A percentile compares a stretch with the other conserved stretches of the same genome.
phyloP scores from a whole-genome alignment of 2,888 invertebrate species.

The Notocelia uddmanniana region DNA sequence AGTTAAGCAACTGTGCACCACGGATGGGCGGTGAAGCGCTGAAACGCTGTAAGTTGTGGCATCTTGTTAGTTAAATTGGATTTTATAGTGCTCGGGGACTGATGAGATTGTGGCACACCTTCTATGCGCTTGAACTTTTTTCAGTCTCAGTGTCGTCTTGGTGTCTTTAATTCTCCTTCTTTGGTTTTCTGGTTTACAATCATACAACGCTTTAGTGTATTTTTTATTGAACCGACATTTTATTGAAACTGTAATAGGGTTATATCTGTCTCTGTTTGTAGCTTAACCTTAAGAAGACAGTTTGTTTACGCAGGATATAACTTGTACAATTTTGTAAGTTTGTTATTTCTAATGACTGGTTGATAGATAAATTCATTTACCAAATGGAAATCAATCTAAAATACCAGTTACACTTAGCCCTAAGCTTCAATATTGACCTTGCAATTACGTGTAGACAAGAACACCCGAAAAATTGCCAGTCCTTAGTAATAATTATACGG shows the following conservation, averaged over 20 bases:
- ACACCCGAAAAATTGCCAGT: constrained; percentile 31
- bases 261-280: background rate
- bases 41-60: constrained; percentile 32
- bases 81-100: constrained; percentile 25
- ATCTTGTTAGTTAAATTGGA: constrained; percentile 27
- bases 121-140: background rate
- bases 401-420: background rate
- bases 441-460: constrained; percentile 29
- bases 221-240: too few relatives aligned
- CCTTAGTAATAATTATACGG: constrained; percentile 56
- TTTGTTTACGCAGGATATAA: too few relatives aligned
- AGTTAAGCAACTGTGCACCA: constrained; percentile 35
- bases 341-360: too few relatives aligned
- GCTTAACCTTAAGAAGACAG: too few relatives aligned
- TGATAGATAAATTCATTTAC: background rate
- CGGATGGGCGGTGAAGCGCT: constrained; percentile 31
- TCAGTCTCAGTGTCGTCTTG: background rate
- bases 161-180: background rate
- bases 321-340: too few relatives aligned
- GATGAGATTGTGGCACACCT: constrained; percentile 12
- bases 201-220: background rate
- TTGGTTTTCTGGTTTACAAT: background rate
- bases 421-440: constrained; percentile 15
- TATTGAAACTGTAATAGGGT: background rate
- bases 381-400: background rate